These are phyloP conservation scores for Oryctolagus cuniculus DNA, from an alignment of 2,113 vertebrate genomes.

Conservation along the genomic window DNA sequence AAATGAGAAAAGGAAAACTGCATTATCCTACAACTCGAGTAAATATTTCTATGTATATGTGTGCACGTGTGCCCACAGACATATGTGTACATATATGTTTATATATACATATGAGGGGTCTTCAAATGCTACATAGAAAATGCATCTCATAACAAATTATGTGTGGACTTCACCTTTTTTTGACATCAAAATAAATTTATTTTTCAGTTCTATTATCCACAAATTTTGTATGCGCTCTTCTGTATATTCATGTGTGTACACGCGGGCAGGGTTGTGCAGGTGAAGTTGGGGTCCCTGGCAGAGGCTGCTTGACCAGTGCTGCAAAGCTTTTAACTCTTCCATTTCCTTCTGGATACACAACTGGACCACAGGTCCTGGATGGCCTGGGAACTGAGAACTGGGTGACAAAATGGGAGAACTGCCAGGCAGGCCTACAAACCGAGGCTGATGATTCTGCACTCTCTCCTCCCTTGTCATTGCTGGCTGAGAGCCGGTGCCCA, in stretches of 20 bases:
- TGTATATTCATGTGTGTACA: too few relatives aligned
- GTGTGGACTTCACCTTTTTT: too few relatives aligned
- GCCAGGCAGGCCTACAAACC: neutral
- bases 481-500: neutral
- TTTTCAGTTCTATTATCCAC: too few relatives aligned
- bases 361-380: neutral
- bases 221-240: too few relatives aligned
- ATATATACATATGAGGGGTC: too few relatives aligned
- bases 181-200: too few relatives aligned
- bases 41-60: neutral
- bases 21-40: neutral
- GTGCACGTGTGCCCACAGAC: neutral
- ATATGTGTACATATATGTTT: neutral
- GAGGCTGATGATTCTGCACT: rapidly evolving
- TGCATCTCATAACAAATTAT: too few relatives aligned
- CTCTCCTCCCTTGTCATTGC: too few relatives aligned
- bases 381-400: rapidly evolving
- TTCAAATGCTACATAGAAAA: too few relatives aligned
- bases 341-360: neutral
- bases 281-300: neutral
- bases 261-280: neutral
- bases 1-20: neutral
- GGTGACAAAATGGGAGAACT: neutral
- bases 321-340: neutral
- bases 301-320: neutral